Percentiles rank a stretch among this genome's conserved stretches.
phyloP scores from a whole-genome alignment of 2,797 vertebrate genomes.

The Ispidina picta region DNA sequence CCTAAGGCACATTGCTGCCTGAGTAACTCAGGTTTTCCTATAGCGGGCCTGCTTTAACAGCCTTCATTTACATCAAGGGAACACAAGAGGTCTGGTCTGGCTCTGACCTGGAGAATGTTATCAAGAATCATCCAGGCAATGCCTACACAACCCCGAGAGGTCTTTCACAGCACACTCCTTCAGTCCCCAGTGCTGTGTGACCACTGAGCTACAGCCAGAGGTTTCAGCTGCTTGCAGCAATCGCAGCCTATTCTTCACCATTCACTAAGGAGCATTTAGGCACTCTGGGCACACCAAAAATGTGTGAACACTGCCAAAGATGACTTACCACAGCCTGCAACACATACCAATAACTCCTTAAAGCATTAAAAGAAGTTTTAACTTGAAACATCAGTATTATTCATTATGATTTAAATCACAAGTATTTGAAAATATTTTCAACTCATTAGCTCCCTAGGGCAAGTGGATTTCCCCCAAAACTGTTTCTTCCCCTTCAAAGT shows the following conservation, averaged over 20 bases:
- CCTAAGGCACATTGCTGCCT: slow-evolving; percentile 29
- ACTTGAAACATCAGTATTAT: slow-evolving; percentile 7
- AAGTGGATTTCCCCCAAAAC: slow-evolving; percentile 52
- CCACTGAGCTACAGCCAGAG: background rate
- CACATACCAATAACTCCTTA: background rate
- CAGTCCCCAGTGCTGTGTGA: background rate
- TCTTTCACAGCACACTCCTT: background rate
- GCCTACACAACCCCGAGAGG: background rate
- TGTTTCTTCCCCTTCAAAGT: slow-evolving; percentile 21
- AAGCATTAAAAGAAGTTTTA: background rate
- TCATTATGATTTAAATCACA: slow-evolving; percentile 33
- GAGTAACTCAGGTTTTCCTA: slow-evolving; percentile 17
- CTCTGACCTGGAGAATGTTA: background rate
- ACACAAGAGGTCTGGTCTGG: background rate
- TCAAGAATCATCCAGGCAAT: background rate
- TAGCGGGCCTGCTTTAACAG: background rate
- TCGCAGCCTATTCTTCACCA: background rate
- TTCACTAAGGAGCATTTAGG: background rate
- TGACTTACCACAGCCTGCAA: background rate
- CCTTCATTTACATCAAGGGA: background rate
- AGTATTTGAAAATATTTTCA: slow-evolving; percentile 20
- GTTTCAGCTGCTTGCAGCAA: slow-evolving; percentile 1
- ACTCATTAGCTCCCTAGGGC: background rate
- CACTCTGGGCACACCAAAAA: background rate
- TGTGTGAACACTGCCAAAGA: background rate